A percentile compares a stretch with the other conserved stretches of the same genome.
phyloP scores from a whole-genome alignment of 2,797 vertebrate genomes.

The Mormyrops attenuatus region DNA sequence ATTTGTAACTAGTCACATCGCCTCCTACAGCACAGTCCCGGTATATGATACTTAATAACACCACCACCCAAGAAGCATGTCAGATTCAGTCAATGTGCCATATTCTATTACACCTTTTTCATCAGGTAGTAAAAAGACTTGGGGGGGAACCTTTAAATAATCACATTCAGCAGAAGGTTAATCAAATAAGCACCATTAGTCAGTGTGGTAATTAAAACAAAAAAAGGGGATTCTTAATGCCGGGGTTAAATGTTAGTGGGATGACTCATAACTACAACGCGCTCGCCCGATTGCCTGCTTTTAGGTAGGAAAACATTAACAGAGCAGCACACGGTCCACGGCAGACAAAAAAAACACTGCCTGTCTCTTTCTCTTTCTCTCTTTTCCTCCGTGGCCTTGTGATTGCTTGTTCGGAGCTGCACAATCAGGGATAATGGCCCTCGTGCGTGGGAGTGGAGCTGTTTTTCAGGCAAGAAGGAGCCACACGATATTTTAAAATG shows the following conservation, averaged over 20 bases:
- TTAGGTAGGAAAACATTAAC: slow-evolving; percentile 7
- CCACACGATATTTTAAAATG: neutral
- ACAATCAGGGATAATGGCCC: slow-evolving; percentile 8
- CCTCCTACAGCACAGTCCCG: neutral
- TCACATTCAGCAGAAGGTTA: slow-evolving; percentile 5
- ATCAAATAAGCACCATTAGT: slow-evolving; percentile 7
- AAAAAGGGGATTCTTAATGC: slow-evolving; percentile 8
- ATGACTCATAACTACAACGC: neutral
- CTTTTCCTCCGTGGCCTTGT: neutral
- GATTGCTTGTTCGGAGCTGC: slow-evolving; percentile 11
- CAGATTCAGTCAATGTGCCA: neutral
- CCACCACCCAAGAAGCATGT: neutral
- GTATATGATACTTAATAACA: neutral
- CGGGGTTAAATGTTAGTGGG: neutral
- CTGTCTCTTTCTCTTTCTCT: neutral
- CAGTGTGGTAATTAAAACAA: slow-evolving; percentile 21
- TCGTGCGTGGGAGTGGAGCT: neutral
- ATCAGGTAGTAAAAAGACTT: slow-evolving; percentile 2
- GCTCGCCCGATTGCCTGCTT: neutral
- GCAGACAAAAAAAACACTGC: neutral
- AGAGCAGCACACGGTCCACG: neutral
- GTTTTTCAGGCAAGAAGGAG: neutral
- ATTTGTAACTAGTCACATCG: neutral
- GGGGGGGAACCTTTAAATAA: slow-evolving; percentile 1
- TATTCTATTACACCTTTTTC: slow-evolving; percentile 8